These are phyloP conservation scores for Calonectris borealis DNA, from an alignment of 2,113 vertebrate species.

Conservation along the genomic window DNA sequence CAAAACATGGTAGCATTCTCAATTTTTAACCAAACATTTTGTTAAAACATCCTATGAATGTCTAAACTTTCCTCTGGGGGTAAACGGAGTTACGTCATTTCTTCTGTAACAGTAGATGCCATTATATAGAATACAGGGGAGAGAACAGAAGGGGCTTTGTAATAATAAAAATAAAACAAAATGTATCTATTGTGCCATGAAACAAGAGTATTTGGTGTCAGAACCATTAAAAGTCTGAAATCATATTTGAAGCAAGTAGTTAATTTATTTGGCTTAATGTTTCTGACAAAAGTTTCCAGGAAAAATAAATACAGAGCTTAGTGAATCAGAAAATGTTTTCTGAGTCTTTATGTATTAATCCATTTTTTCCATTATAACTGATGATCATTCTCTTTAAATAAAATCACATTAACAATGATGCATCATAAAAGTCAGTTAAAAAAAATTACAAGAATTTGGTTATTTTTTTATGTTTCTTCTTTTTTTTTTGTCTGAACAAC, in stretches of 20 bases:
- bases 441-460: not conserved
- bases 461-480: not conserved
- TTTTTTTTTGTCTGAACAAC: not conserved
- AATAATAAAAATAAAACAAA: not conserved
- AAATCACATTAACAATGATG: not conserved
- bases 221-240: not conserved
- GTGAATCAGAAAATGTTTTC: not conserved
- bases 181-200: not conserved
- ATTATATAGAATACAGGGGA: not conserved
- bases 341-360: not conserved
- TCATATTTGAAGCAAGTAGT: not conserved
- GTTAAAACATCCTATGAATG: not conserved
- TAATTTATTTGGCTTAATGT: slow-evolving; percentile 2
- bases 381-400: not conserved
- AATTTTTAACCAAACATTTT: not conserved
- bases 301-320: not conserved
- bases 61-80: not conserved
- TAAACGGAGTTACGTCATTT: not conserved
- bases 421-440: not conserved
- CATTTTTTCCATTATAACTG: not conserved
- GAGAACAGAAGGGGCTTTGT: not conserved
- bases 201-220: slow-evolving; percentile 7
- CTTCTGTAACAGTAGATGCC: not conserved
- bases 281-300: not conserved
- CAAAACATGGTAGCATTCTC: slow-evolving; percentile 13